Evolutionary conservation across 2,888 invertebrate species (phyloP), one percentile per base, ranked within the genome.

Genomic region (Callimorpha dominula): DNA sequence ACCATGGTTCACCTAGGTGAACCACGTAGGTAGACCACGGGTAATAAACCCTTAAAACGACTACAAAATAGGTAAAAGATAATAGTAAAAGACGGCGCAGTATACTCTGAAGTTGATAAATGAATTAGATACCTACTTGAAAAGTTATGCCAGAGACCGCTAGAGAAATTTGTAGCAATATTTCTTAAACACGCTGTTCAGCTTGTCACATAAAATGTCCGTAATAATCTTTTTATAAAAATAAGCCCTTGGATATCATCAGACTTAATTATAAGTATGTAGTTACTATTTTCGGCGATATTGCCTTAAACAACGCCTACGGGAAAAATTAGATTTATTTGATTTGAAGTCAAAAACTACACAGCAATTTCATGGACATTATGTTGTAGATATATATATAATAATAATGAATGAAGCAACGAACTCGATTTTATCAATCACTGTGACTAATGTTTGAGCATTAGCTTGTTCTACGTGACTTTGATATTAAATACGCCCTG

Each of bases 401-500:
- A 46, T 63, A 67, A 73, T 70, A 73, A 70, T 73, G 70, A 63
- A 54, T 67, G 69, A 65, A 69, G 65, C 69, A 69, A 75, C 73
- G 64, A 73, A 73, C 68, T 63, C 68, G 64, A 75, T 81, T 73
- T 72, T 73, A 81, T 79, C 77, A 73, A 81, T 81, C 71, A 76
- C 72, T 81, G 73, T 75, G 74, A 73, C 65, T 12, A 81, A 79
- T 77, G 69, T 73, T 81, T 73, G 67, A 71, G 68, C 52, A 67
- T 78, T 65, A 71, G 70, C 63, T 72, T 75, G 74, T 68, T 69
- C 42, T 68, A 79, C 81, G 73, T 81, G 81, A 78, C 75, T 81
- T 72, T 77, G 68, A 81, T 78, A 74, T 75, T 81, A 76, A 65
- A 76, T 72, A 73, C 57, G 66, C 75, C 62, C 31, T 73, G 65